Evolutionary conservation across 23 tunicate species (phyloP), one percentile per base, ranked within the genome.

Genomic region (Ciona savignyi): DNA sequence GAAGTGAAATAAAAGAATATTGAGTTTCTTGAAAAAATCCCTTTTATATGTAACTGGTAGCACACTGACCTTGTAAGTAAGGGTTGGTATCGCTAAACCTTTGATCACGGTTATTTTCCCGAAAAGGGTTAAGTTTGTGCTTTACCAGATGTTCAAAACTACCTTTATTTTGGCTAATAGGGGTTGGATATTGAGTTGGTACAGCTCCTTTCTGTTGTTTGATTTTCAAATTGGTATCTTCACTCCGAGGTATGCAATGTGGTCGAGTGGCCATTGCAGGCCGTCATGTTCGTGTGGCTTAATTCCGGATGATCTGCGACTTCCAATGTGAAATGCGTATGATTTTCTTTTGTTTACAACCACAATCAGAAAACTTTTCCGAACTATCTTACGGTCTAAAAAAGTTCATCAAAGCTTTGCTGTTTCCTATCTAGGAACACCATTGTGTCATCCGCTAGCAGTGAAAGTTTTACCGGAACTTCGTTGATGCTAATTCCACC

Each of bases 361-460:
- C n/a, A n/a, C n/a, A n/a, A n/a, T n/a, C n/a, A n/a, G n/a, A n/a
- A n/a, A n/a, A n/a, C n/a, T n/a, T n/a, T n/a, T n/a, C n/a, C n/a
- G n/a, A n/a, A n/a, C n/a, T n/a, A n/a, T n/a, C n/a, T n/a, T n/a
- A n/a, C n/a, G n/a, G n/a, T n/a, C n/a, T n/a, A n/a, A 1, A 29
- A 31, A 25, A 68, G 34, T 68, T 9, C 1, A 1, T 68, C 34
- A 34, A 68, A 68, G 1, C 0, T 29, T 0, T 4, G 23, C 26
- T 0, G 26, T n/a, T 65, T 27, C 0, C 28, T 27, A 22, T 27
- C 23, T 0, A 68, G 34, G 34, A 68, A 68, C 27, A 68, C 0
- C 1, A 68, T 23, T 20, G 35, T 68, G 29, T 68, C 72, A 31
- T 20, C 72, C 1, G 72, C 72, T 27, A 65, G 70, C 23, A 65